A percentile compares a stretch with the other conserved stretches of the same genome.
phyloP scores from a whole-genome alignment of 2,888 invertebrate genomes.

The Encarsia formosa region DNA sequence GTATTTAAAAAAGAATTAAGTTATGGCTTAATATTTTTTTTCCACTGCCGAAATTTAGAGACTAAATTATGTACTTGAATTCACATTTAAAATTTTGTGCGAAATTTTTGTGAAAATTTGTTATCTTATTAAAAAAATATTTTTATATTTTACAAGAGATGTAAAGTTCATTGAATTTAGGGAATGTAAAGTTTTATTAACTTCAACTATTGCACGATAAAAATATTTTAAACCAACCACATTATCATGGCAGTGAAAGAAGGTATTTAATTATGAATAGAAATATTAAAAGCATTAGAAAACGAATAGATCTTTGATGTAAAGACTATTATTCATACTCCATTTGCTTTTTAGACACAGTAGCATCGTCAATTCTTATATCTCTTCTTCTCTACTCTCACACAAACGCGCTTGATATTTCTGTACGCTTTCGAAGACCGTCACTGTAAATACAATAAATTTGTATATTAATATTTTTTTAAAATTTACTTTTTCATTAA shows the following conservation, averaged over 20 bases:
- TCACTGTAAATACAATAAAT: conserved; percentile 17
- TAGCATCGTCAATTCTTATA: too few relatives aligned
- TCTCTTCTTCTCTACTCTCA: conserved; percentile 1
- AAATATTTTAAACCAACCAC: conserved; percentile 15
- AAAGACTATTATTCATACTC: too few relatives aligned
- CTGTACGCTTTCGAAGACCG: conserved; percentile 16
- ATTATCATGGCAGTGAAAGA: conserved; percentile 26
- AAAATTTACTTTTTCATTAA: too few relatives aligned
- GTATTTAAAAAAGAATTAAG: conserved; percentile 9
- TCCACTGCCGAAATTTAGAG: conserved; percentile 17
- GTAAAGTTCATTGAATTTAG: conserved; percentile 1
- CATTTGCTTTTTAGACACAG: too few relatives aligned
- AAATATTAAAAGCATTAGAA: conserved; percentile 13
- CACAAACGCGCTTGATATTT: conserved; percentile 11
- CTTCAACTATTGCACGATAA: conserved; percentile 4
- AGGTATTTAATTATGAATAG: conserved; percentile 12
- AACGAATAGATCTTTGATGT: conserved; percentile 17
- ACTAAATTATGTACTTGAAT: too few relatives aligned
- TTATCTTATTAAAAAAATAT: conserved; percentile 11
- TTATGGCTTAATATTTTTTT: conserved; percentile 8
- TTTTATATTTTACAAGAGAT: conserved; percentile 14
- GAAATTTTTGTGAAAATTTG: conserved; percentile 10
- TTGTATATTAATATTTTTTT: neutral
- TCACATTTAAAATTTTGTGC: conserved; percentile 16
- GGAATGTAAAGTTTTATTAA: conserved; percentile 7